Evolutionary conservation across 37 sponge, comb jelly and placozoan species (phyloP).

Genomic region (Hormiphora californensis): DNA sequence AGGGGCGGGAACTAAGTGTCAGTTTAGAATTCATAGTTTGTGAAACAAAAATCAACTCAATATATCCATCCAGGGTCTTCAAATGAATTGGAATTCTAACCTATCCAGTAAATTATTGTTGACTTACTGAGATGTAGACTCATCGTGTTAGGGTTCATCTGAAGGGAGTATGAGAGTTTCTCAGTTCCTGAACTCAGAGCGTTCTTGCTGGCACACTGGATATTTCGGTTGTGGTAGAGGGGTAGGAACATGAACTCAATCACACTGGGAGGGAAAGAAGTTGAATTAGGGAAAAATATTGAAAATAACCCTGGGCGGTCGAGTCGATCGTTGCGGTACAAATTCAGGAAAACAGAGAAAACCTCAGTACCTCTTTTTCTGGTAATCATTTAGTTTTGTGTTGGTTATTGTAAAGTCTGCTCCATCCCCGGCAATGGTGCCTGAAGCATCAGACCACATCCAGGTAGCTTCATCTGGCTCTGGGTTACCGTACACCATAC

Average conservation of each 20-base stretch:
- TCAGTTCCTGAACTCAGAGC: background rate
- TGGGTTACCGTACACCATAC: conserved; percentile 33
- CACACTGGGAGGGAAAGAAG: background rate
- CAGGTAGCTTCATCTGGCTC: background rate
- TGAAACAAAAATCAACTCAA: too few relatives aligned
- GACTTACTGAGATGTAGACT: background rate
- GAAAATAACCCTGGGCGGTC: too few relatives aligned
- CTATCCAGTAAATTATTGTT: background rate
- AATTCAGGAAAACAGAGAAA: too few relatives aligned
- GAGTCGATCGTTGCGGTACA: too few relatives aligned
- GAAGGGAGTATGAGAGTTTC: background rate
- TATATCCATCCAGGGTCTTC: too few relatives aligned
- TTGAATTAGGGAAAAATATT: background rate
- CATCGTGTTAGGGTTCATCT: background rate
- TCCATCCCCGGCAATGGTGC: background rate
- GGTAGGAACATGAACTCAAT: conserved; percentile 15
- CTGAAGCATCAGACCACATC: background rate
- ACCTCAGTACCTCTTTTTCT: conserved; percentile 37
- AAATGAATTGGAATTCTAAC: too few relatives aligned
- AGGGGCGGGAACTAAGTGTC: background rate
- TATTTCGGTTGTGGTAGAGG: background rate
- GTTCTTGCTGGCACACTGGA: conserved; percentile 16
- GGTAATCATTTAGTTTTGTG: background rate
- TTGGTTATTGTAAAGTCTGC: background rate
- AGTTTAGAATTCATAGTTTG: too few relatives aligned